Evolutionary conservation across 2,797 vertebrate species (phyloP).

Genomic region (Allobates femoralis): DNA sequence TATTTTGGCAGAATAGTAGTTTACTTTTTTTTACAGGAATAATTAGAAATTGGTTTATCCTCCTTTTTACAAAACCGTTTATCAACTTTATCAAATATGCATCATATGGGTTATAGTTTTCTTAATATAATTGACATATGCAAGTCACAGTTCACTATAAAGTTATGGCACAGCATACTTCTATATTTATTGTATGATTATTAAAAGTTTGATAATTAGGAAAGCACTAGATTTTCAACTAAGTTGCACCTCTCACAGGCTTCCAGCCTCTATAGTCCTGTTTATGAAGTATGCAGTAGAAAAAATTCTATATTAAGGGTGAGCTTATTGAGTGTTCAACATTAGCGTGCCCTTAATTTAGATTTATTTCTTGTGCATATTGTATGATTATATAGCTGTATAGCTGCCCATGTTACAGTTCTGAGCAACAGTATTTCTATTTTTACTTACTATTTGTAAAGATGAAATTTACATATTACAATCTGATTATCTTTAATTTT

Average conservation of each 20-base stretch:
- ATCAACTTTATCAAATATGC: too few relatives aligned
- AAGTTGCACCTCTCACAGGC: too few relatives aligned
- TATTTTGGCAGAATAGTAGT: background rate
- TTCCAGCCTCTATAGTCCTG: too few relatives aligned
- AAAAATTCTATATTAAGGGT: too few relatives aligned
- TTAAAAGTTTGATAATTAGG: too few relatives aligned
- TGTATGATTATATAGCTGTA: background rate
- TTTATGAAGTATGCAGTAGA: too few relatives aligned
- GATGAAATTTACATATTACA: background rate
- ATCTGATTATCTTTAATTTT: background rate
- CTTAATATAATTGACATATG: background rate
- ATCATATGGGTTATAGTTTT: background rate
- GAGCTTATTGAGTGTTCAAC: too few relatives aligned
- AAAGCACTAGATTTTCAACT: too few relatives aligned
- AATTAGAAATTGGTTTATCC: background rate
- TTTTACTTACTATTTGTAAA: background rate
- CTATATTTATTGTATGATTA: too few relatives aligned
- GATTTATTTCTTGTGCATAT: too few relatives aligned
- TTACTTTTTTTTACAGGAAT: background rate
- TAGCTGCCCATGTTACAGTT: background rate
- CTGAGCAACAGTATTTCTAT: background rate
- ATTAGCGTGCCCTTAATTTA: too few relatives aligned
- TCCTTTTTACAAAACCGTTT: too few relatives aligned
- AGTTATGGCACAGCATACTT: background rate
- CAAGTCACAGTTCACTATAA: background rate